Evolutionary conservation across 2,888 invertebrate species (phyloP).

Genomic region (Saturnia japonica): DNA sequence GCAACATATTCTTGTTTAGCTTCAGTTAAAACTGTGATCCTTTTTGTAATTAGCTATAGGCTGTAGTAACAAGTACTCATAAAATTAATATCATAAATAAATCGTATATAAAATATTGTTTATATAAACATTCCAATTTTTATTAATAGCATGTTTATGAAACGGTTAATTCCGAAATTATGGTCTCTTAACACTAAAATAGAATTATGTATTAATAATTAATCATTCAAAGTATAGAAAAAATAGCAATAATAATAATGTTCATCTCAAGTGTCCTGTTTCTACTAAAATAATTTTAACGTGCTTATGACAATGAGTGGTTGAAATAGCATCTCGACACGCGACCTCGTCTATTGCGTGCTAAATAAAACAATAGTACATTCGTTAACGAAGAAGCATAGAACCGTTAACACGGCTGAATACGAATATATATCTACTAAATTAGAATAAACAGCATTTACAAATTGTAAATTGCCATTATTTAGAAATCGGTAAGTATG

Average conservation of each 20-base stretch:
- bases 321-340: not conserved
- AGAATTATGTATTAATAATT: not conserved
- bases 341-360: not conserved
- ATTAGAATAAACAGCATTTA: not conserved
- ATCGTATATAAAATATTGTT: no score
- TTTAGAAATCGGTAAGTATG: not conserved
- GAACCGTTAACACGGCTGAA: not conserved
- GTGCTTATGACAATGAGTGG: not conserved
- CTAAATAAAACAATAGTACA: conserved; percentile 1
- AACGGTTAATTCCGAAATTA: no score
- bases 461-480: not conserved
- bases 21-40: not conserved
- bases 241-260: not conserved
- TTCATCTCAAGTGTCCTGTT: not conserved
- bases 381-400: not conserved
- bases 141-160: no score
- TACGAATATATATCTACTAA: not conserved
- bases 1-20: not conserved
- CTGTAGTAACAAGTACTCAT: not conserved
- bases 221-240: not conserved
- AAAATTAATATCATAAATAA: no score
- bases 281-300: not conserved
- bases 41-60: not conserved
- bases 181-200: not conserved
- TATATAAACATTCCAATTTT: no score